Evolutionary conservation across 2,797 vertebrate species (phyloP), one percentile per base, ranked within the genome.

Genomic region (Enteromius afrohamiltoni): DNA sequence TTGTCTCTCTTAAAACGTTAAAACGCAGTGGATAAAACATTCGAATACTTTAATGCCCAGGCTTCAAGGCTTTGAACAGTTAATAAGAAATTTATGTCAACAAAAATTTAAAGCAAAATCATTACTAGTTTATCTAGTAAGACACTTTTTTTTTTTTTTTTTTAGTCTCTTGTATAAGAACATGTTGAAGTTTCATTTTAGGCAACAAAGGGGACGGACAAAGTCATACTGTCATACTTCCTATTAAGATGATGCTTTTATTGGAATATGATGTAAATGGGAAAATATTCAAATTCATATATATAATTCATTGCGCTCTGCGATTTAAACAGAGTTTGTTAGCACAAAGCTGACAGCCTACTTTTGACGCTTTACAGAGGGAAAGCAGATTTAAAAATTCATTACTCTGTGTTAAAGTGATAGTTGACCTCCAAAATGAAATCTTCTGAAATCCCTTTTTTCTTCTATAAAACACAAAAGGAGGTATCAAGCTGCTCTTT

Each of bases 71-170:
- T 80, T 80, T 70, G 67, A 80, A 58, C 37, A 60, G 79, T 71
- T 80, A 70, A 80, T 79, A 69, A 60, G 67, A 70, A 58, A 80
- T 69, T 23, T 49, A 62, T 64, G 69, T 82, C 69, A 74, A 74
- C 42, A 74, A 74, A 42, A 17, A 49, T 74, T 82, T 26, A 64
- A 60, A 60, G 34, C 17, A 47, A 68, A 34, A 60, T 49, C 21
- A 81, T 62, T 11, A 37, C 40, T 47, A 62, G 51, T 42, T 60
- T 31, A 64, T 53, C 49, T 68, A 40, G 70, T 11, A n/a, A 70
- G 58, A 11, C 29, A 40, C 37, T 31, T 37, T 6, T 37, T 42
- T 42, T 40, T 42, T 62, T 37, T 40, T 14, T 21, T 16, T n/a
- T n/a, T n/a, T n/a, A n/a, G 14, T 26, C 77, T 64, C 60, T 82